phyloP scores from a whole-genome alignment of 2,113 vertebrate genomes.

The Bubalus kerabau region DNA sequence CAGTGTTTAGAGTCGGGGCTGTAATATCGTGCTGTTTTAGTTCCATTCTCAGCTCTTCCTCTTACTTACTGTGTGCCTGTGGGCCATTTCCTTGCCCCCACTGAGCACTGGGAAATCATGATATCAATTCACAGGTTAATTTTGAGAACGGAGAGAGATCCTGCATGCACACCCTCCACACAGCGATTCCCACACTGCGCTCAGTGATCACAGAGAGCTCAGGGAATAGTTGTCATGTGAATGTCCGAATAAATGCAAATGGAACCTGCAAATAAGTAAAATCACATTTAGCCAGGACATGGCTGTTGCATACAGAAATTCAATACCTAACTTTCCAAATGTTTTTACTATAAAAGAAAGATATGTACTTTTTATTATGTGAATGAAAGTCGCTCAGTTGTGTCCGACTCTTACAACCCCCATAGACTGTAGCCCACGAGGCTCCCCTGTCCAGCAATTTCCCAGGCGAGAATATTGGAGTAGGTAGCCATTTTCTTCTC shows the following conservation, averaged over 20 bases:
- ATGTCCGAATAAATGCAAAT: not conserved
- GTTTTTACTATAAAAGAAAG: not conserved
- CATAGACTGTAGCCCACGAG: not conserved
- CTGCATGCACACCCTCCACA: not conserved
- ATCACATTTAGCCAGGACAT: not conserved
- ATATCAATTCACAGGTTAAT: not conserved
- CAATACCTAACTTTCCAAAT: not conserved
- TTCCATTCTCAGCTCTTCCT: not conserved
- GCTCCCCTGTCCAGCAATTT: not conserved
- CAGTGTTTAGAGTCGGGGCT: too few relatives aligned
- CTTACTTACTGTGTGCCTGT: not conserved
- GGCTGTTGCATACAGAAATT: not conserved
- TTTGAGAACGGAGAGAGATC: not conserved
- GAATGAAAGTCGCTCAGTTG: not conserved
- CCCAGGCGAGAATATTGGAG: not conserved
- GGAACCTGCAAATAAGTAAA: not conserved
- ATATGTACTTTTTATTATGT: not conserved
- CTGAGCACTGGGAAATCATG: not conserved
- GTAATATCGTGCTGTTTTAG: not conserved
- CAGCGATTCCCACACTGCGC: fast-evolving
- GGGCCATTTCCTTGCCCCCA: not conserved
- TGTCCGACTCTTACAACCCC: not conserved
- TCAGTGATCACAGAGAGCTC: not conserved
- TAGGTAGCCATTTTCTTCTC: not conserved
- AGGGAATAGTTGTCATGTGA: not conserved